Conservation (phyloP, 35 echinoderm and acorn worm genomes). For the Ophiothrix spiculata region DNA sequence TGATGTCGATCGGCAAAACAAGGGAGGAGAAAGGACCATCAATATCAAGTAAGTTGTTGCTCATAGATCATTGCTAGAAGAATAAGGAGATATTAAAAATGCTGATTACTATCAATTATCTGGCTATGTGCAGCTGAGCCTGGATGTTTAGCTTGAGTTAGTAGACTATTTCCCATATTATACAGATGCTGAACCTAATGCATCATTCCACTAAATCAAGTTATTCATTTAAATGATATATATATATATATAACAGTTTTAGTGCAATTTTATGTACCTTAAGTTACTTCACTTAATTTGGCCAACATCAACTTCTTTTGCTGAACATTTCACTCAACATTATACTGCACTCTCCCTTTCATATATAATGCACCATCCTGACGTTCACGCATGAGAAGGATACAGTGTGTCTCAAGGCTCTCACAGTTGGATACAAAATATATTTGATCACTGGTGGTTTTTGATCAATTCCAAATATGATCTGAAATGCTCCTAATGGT, state of each 20-base stretch:
- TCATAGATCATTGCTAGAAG: not conserved
- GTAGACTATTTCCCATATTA: not conserved
- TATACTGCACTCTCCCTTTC: too few relatives aligned
- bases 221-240: too few relatives aligned
- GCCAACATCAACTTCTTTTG: too few relatives aligned
- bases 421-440: too few relatives aligned
- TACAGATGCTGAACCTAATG: not conserved
- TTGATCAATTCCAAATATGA: not conserved
- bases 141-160: not conserved
- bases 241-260: too few relatives aligned
- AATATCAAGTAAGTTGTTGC: conserved; percentile 87
- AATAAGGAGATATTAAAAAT: not conserved
- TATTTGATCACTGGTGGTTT: not conserved
- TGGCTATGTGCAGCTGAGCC: not conserved
- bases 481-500: not conserved
- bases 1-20: conserved; percentile 94
- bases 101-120: not conserved
- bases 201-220: too few relatives aligned
- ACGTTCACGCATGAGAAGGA: too few relatives aligned
- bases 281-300: too few relatives aligned
- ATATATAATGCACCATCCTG: too few relatives aligned
- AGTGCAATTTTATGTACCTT: too few relatives aligned
- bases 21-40: conserved; percentile 93
- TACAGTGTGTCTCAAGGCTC: too few relatives aligned
- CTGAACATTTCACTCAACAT: too few relatives aligned